Percentiles rank a stretch among this genome's conserved stretches.
phyloP scores from a whole-genome alignment of 2,888 invertebrate species.

The Drosophila mimetica region DNA sequence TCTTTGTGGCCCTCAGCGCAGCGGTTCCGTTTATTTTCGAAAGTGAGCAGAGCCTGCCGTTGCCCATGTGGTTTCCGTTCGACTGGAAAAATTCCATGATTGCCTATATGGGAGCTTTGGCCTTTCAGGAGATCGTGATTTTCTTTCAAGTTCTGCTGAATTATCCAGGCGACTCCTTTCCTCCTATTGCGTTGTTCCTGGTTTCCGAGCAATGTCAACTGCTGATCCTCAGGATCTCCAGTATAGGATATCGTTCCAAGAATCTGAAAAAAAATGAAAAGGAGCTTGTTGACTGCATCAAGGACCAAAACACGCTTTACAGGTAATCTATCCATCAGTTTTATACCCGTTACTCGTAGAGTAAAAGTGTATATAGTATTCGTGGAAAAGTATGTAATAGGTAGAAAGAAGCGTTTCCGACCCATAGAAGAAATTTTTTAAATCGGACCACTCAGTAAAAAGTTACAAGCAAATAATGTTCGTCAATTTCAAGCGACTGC shows the following conservation, averaged over 20 bases:
- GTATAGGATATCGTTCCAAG: constrained; percentile 42
- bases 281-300: constrained; percentile 54
- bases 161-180: constrained; percentile 52
- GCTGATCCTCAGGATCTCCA: constrained; percentile 46
- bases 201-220: constrained; percentile 52
- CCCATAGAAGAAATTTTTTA: no score
- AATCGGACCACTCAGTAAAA: no score
- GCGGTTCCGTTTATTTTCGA: constrained; percentile 9
- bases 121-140: constrained; percentile 29
- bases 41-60: constrained; percentile 37
- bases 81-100: constrained; percentile 52
- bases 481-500: no score
- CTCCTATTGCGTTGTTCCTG: constrained; percentile 43
- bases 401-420: no score
- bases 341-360: no score
- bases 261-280: constrained; percentile 42
- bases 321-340: constrained; percentile 34
- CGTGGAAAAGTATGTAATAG: no score
- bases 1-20: background rate
- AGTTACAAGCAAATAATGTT: no score
- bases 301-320: constrained; percentile 57
- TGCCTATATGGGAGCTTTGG: constrained; percentile 24
- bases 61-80: constrained; percentile 57
- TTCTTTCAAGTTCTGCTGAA: constrained; percentile 43
- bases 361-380: no score